A percentile compares a stretch with the other conserved stretches of the same genome.
Conservation (phyloP, 1,140 invertebrate genomes). For the Cardiocondyla obscurior region DNA sequence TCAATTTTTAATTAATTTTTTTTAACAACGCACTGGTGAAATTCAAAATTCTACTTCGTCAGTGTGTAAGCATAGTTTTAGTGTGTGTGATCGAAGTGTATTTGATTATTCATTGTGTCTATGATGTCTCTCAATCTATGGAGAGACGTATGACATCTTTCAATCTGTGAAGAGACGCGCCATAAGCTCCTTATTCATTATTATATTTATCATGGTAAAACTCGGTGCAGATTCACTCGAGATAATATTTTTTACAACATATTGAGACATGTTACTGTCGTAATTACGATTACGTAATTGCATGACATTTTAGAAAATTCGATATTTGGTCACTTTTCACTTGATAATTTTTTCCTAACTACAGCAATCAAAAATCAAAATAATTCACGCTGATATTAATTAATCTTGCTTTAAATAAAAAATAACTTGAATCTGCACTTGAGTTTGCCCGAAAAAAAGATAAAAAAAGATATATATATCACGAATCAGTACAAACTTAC, state of each 20-base stretch:
- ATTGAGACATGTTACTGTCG: not conserved
- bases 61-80: slow-evolving; percentile 64
- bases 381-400: not conserved
- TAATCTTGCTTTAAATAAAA: not conserved
- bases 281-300: not conserved
- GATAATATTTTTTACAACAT: not conserved
- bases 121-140: not conserved
- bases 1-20: not conserved
- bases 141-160: not conserved
- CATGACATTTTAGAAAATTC: not conserved
- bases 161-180: not conserved
- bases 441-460: not conserved
- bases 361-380: not conserved
- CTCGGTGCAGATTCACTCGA: slow-evolving; percentile 16
- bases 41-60: slow-evolving; percentile 56
- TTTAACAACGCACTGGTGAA: not conserved
- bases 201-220: slow-evolving; percentile 23
- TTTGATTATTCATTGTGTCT: slow-evolving; percentile 47
- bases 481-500: slow-evolving; percentile 44
- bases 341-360: not conserved
- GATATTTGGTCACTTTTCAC: not conserved
- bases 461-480: too few species aligned
- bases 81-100: slow-evolving; percentile 58
- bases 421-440: slow-evolving; percentile 8
- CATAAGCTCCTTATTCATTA: slow-evolving; percentile 26